phyloP scores from a whole-genome alignment of 2,113 vertebrate species.

The Penelope pileata region DNA sequence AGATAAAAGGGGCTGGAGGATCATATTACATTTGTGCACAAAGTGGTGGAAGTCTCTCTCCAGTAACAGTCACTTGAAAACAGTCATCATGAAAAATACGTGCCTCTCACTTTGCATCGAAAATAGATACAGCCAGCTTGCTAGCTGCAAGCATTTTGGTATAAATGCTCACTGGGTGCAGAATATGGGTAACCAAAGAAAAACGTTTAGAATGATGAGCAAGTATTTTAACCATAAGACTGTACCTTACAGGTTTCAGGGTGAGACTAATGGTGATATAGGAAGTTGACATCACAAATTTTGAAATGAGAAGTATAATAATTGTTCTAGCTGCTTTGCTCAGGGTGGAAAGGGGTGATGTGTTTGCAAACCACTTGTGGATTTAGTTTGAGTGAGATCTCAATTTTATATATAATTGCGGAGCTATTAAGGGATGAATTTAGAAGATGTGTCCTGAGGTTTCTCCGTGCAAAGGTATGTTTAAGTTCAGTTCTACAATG shows the following conservation, averaged over 20 bases:
- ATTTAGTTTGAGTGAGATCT: neutral
- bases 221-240: neutral
- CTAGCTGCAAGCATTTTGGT: neutral
- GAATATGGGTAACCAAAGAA: neutral
- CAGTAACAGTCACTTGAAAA: too few species aligned
- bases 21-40: rapidly evolving
- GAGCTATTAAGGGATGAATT: neutral
- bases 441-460: rapidly evolving
- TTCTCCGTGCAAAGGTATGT: neutral
- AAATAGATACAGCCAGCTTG: neutral
- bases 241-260: neutral
- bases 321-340: neutral
- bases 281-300: rapidly evolving
- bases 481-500: neutral
- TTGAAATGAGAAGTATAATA: neutral
- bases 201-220: neutral
- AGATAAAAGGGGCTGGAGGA: neutral
- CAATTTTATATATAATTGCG: neutral
- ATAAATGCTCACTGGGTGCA: neutral
- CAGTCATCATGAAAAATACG: rapidly evolving
- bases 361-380: neutral
- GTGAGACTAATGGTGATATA: neutral
- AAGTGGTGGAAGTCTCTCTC: neutral
- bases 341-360: too few species aligned
- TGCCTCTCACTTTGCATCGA: rapidly evolving